Conservation (phyloP, 2,888 invertebrate species). For the Mechanitis messenoides region DNA sequence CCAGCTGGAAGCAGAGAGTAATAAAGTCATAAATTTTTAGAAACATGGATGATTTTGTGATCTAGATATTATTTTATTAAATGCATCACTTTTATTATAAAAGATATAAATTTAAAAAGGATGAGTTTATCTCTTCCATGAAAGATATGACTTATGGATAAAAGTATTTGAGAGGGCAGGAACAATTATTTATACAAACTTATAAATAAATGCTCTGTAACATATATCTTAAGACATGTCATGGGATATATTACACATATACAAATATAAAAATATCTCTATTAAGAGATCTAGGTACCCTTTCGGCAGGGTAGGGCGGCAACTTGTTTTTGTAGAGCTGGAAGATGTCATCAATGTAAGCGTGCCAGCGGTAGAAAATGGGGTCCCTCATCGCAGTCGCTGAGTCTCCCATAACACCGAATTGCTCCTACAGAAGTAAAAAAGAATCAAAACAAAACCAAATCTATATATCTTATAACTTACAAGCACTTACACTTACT, state of each 20-base stretch:
- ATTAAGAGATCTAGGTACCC: slow-evolving; percentile 54
- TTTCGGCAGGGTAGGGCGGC: slow-evolving; percentile 77
- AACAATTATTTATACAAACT: too few species aligned
- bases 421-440: slow-evolving; percentile 78
- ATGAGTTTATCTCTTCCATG: too few species aligned
- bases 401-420: slow-evolving; percentile 89
- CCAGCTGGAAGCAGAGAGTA: slow-evolving; percentile 63
- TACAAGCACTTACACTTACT: background rate
- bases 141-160: too few species aligned
- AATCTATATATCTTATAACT: background rate
- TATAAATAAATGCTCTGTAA: too few species aligned
- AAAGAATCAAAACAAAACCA: background rate
- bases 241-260: too few species aligned
- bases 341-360: slow-evolving; percentile 87
- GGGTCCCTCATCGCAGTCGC: slow-evolving; percentile 93
- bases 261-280: too few species aligned
- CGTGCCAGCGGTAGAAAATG: slow-evolving; percentile 90
- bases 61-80: too few species aligned
- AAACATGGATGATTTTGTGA: background rate
- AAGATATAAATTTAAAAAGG: too few species aligned
- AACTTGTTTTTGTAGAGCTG: slow-evolving; percentile 83
- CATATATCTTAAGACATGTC: too few species aligned
- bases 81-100: too few species aligned
- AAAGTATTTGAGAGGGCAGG: too few species aligned
- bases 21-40: background rate